phyloP scores from a whole-genome alignment of 2,888 invertebrate genomes.

The Tiphia femorata region DNA sequence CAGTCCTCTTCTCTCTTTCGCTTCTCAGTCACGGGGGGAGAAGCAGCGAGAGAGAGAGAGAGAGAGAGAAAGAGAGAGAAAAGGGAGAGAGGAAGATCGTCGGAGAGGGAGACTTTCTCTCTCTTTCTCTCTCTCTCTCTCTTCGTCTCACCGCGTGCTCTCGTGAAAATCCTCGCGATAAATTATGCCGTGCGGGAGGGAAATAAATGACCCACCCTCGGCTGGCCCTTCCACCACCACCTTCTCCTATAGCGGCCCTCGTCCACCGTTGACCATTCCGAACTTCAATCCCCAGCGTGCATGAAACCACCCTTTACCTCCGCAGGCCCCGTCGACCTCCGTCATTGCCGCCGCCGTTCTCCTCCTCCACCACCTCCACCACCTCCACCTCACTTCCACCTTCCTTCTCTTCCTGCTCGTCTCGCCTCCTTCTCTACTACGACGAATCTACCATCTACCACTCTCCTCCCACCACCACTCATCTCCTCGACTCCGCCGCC shows the following conservation, averaged over 20 bases:
- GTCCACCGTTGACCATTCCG: constrained; percentile 51
- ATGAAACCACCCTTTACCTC: constrained; percentile 39
- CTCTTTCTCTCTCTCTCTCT: constrained; percentile 36
- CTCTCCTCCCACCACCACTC: constrained; percentile 14
- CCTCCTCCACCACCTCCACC: constrained; percentile 14
- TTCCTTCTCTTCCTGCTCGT: constrained; percentile 27
- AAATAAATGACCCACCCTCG: constrained; percentile 68
- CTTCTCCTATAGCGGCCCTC: constrained; percentile 22
- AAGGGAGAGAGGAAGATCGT: background rate
- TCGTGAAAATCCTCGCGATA: constrained; percentile 70
- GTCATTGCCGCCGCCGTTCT: constrained; percentile 28
- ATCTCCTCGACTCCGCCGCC: constrained; percentile 15
- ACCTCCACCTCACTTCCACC: constrained; percentile 24
- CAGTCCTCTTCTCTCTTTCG: no score
- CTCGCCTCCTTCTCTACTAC: constrained; percentile 25
- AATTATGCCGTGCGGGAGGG: constrained; percentile 68
- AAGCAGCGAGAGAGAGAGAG: no score
- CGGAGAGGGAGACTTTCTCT: constrained; percentile 16
- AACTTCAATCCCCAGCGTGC: constrained; percentile 54
- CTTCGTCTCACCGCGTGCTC: constrained; percentile 60
- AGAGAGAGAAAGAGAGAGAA: background rate
- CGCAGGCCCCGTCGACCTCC: constrained; percentile 33
- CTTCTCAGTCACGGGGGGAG: no score
- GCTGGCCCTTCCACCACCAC: constrained; percentile 43
- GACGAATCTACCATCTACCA: constrained; percentile 29